Conservation (phyloP, 2,113 vertebrate species). For the Emydura subglobosa region DNA sequence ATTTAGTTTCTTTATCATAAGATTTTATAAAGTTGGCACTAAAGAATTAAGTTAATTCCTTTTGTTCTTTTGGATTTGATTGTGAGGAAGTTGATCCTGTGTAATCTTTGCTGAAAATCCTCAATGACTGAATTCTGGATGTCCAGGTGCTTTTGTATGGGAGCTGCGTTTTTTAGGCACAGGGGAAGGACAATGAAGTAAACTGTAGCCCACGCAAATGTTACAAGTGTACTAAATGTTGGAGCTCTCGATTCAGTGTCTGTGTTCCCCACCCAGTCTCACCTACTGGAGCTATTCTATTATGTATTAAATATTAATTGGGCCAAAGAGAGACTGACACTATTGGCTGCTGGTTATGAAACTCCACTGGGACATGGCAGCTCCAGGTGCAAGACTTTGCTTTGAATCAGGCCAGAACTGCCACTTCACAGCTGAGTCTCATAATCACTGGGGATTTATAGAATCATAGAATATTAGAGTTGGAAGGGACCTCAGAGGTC, state of each 20-base stretch:
- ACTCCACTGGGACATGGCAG: neutral
- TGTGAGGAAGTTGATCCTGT: neutral
- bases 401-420: neutral
- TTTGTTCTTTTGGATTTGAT: neutral
- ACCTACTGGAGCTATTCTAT: neutral
- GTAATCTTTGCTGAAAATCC: too few species aligned
- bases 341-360: neutral
- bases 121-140: too few species aligned
- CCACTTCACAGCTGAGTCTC: neutral
- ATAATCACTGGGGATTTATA: neutral
- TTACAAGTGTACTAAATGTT: too few species aligned
- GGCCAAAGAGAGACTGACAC: too few species aligned
- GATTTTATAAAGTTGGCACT: neutral
- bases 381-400: neutral
- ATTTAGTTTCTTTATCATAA: neutral
- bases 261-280: neutral
- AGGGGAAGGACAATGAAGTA: too few species aligned
- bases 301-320: neutral
- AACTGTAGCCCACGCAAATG: too few species aligned
- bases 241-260: too few species aligned
- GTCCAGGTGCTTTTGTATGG: too few species aligned
- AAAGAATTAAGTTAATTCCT: neutral
- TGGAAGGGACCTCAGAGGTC: too few species aligned
- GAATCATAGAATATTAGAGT: too few species aligned
- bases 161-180: too few species aligned